These are phyloP conservation scores for Erebia epiphron DNA, from an alignment of 2,888 invertebrate species.

Conservation along the genomic window DNA sequence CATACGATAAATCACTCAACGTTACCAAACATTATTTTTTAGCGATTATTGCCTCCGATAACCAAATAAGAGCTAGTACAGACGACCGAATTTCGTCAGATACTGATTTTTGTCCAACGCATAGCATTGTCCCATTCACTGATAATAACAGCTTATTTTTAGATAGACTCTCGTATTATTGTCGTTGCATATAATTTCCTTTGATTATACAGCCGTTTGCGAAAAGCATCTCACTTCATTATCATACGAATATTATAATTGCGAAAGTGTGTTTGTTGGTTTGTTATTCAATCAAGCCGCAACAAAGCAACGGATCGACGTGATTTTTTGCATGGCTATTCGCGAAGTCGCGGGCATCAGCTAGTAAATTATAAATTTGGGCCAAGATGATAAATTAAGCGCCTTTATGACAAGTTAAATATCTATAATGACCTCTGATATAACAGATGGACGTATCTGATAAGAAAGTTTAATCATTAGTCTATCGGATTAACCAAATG, in stretches of 20 bases:
- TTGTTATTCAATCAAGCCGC: too few relatives aligned
- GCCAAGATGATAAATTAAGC: constrained; percentile 28
- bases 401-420: constrained; percentile 21
- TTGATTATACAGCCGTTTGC: too few relatives aligned
- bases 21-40: not conserved
- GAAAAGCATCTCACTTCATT: too few relatives aligned
- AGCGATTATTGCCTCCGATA: not conserved
- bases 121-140: too few relatives aligned
- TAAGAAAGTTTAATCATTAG: constrained; percentile 10
- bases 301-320: too few relatives aligned
- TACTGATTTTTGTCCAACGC: not conserved
- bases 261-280: too few relatives aligned
- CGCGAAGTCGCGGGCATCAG: not conserved
- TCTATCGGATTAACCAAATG: not conserved
- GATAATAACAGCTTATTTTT: too few relatives aligned
- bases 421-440: constrained; percentile 26
- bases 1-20: not conserved
- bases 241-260: too few relatives aligned
- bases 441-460: constrained; percentile 25
- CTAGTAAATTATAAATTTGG: not conserved
- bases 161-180: too few relatives aligned
- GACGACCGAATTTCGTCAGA: not conserved
- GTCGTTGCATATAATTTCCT: too few relatives aligned
- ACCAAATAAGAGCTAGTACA: not conserved
- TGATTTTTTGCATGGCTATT: too few relatives aligned